phyloP scores from a whole-genome alignment of 2,797 vertebrate species.

The Erpetoichthys calabaricus region DNA sequence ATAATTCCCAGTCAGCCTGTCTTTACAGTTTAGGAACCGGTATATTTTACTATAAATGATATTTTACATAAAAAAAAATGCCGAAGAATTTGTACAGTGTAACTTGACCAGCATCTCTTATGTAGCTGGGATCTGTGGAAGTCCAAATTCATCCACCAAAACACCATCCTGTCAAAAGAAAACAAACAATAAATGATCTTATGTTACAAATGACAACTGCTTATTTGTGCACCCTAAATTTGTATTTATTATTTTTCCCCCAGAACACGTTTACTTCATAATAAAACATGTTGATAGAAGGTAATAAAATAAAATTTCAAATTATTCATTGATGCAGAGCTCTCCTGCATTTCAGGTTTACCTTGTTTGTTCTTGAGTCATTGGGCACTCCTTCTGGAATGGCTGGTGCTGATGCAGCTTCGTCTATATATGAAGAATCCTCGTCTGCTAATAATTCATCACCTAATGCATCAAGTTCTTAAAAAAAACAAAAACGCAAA shows the following conservation, averaged over 20 bases:
- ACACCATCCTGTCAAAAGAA: slow-evolving; percentile 70
- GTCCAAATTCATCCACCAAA: slow-evolving; percentile 89
- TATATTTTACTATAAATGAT: slow-evolving; percentile 30
- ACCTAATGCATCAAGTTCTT: slow-evolving; percentile 86
- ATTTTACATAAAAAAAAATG: slow-evolving; percentile 41
- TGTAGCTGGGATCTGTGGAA: slow-evolving; percentile 91
- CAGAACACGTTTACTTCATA: slow-evolving; percentile 1
- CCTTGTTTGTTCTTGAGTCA: slow-evolving; percentile 72
- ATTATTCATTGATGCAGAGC: too few species aligned
- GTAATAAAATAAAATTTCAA: neutral
- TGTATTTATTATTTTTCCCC: slow-evolving; percentile 9
- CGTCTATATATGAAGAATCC: slow-evolving; percentile 89
- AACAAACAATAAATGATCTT: slow-evolving; percentile 2
- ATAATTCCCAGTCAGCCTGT: too few species aligned
- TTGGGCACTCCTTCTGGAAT: slow-evolving; percentile 81
- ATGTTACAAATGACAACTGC: slow-evolving; percentile 12
- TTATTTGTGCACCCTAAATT: slow-evolving; percentile 8
- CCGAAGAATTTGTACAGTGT: slow-evolving; percentile 29
- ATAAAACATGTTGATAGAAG: too few species aligned
- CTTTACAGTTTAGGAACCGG: too few species aligned
- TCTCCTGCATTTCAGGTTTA: slow-evolving; percentile 24
- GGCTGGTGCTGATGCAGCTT: slow-evolving; percentile 75
- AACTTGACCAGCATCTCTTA: slow-evolving; percentile 37
- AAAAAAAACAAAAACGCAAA: slow-evolving; percentile 6
- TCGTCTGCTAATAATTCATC: slow-evolving; percentile 87